Evolutionary conservation across 2,888 invertebrate genomes (phyloP).

Genomic region (Rhyacophila evoluta): DNA sequence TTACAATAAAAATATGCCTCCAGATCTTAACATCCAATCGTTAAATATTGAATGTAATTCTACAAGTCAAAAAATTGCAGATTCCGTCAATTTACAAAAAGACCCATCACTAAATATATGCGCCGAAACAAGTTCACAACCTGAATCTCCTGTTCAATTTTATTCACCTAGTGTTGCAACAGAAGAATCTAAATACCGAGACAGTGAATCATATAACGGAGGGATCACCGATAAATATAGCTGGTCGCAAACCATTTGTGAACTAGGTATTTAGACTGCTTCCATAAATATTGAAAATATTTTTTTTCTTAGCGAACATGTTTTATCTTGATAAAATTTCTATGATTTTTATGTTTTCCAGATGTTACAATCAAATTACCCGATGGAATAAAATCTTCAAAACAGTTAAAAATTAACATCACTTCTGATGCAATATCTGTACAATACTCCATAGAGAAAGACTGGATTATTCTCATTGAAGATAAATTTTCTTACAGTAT

Average conservation of each 20-base stretch:
- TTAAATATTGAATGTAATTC: conserved; percentile 16
- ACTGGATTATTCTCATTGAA: conserved; percentile 69
- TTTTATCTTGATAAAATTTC: no score
- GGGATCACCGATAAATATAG: conserved; percentile 80
- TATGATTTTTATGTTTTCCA: conserved; percentile 58
- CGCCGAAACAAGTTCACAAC: not conserved
- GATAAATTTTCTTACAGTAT: conserved; percentile 77
- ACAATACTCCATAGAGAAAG: conserved; percentile 57
- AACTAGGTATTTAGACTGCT: conserved; percentile 72
- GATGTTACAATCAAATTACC: conserved; percentile 76
- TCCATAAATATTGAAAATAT: no score
- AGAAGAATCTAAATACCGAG: not conserved
- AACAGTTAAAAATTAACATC: conserved; percentile 76
- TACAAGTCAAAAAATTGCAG: not conserved
- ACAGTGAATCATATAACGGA: conserved; percentile 79
- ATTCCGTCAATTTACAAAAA: not conserved
- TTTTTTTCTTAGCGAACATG: no score
- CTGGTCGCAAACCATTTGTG: conserved; percentile 88
- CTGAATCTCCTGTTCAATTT: not conserved
- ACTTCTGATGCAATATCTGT: conserved; percentile 57
- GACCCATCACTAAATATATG: not conserved
- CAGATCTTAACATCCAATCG: conserved; percentile 30
- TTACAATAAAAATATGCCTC: not conserved
- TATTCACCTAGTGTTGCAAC: not conserved
- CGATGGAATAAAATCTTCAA: conserved; percentile 71